Percentiles rank a stretch among this genome's conserved stretches.
Evolutionary conservation across 2,113 vertebrate genomes (phyloP).

Genomic region (Lagopus leucura): DNA sequence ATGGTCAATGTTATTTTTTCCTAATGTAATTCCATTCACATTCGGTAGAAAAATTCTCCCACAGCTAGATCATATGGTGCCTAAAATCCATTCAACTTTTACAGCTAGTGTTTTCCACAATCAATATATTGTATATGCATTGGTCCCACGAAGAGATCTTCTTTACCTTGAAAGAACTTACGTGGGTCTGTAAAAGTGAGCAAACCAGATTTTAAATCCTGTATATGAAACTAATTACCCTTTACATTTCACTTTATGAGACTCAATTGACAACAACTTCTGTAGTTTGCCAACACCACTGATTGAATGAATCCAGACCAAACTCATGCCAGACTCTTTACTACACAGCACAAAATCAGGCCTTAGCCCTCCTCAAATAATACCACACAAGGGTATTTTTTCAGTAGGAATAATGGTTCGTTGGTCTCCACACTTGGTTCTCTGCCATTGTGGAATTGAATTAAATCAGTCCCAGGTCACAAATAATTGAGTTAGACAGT

Average conservation of each 20-base stretch:
- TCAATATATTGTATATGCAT: not conserved
- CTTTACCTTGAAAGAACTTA: not conserved
- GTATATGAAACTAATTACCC: not conserved
- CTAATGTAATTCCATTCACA: slow-evolving; percentile 16
- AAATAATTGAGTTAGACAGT: slow-evolving; percentile 70
- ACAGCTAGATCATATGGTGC: not conserved
- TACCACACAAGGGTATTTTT: slow-evolving; percentile 45
- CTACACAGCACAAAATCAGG: slow-evolving; percentile 33
- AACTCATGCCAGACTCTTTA: slow-evolving; percentile 21
- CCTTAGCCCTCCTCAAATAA: not conserved
- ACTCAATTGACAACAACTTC: not conserved
- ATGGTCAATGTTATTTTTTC: not conserved
- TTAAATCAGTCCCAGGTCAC: slow-evolving; percentile 62
- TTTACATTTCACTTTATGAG: slow-evolving; percentile 21
- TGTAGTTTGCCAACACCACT: not conserved
- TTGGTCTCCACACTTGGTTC: slow-evolving; percentile 54
- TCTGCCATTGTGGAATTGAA: slow-evolving; percentile 63
- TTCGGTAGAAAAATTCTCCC: slow-evolving; percentile 15
- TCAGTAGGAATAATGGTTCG: slow-evolving; percentile 52
- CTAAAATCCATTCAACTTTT: slow-evolving; percentile 10
- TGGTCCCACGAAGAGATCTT: not conserved
- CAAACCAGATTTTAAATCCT: not conserved
- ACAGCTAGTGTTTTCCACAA: not conserved
- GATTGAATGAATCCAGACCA: slow-evolving; percentile 37
- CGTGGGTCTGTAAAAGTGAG: not conserved